Base-by-base conservation (phyloP, 2,113 vertebrate genomes). In the Paradoxurus hermaphroditus region DNA sequence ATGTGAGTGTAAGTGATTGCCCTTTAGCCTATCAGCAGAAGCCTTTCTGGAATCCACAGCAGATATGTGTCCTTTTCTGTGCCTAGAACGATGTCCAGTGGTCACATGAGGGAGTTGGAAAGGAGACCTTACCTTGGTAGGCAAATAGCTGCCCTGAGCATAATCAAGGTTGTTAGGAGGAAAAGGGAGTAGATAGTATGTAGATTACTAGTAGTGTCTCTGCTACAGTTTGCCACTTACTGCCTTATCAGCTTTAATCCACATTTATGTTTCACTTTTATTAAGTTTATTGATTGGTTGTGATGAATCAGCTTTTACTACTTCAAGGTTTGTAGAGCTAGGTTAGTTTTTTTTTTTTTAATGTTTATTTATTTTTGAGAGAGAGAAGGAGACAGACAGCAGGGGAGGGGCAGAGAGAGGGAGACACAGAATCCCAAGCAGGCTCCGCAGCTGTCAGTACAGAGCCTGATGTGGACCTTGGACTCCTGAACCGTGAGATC, bases 281-380 rank as follows among this genome's bases (percentile, higher is more conserved):
- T 95, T 95, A 97, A 85, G 34, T 79, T 91, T 94, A 95, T 91
- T 97, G 96, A 96, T 91, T 86, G 70, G 39, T 31, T 94, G 34
- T 93, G 89, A 97, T 46, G 68, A 84, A 94, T 93, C 73, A 77
- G 39, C 70, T 23, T 82, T 90, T 39, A 77, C 56, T 18, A 59
- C 63, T 95, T 88, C 59, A 84, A 94, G 44, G 70, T 95, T 44
- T 94, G 21, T 87, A 36, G 27, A 88, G 34, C 85, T 63, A 81
- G 34, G 25, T 89, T 95, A 23, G 6, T 7, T 44, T 7, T 73
- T 27, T 15, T 36, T 72, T 39, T 70, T 34, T 21, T 36, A 70
- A 19, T 19, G 21, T 70, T 36, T 70, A 21, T 70, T 70, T 70
- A 68, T 19, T 70, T 70, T 53, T 53, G n/a, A 36, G n/a, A 68